Base-by-base conservation (phyloP, 2,113 vertebrate species). In the Dasyornis broadbenti region DNA sequence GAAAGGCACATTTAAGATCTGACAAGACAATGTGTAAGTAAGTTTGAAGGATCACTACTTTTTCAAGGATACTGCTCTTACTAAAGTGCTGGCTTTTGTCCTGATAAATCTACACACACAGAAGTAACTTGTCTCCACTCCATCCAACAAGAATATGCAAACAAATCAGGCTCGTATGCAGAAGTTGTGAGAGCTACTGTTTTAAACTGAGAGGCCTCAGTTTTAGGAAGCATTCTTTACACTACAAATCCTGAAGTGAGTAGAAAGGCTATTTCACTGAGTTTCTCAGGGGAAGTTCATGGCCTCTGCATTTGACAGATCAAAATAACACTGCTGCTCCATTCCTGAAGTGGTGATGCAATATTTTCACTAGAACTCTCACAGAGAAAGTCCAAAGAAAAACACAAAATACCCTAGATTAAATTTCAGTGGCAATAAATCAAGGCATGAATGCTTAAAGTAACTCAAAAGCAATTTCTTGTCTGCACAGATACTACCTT, bases 341-440 rank as follows among this genome's bases (percentile, higher is more conserved):
- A 88, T 94, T 96, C 90, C 93, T 93, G 79, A 95, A 70, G 52
- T 53, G 71, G 61, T 94, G 79, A 94, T 78, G 88, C 93, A 92
- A 82, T 96, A 93, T 95, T 94, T 95, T 95, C 85, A 90, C 75
- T 86, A 82, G 77, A 92, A 63, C 28, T 88, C 90, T 93, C 11
- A 2, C 71, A 86, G 52, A 89, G 56, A 71, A 90, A 83, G 59
- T 88, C 75, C 42, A 40, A 66, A 92, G 75, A 9, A 84, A 84
- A 89, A 92, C 82, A 20, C 33, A 28, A 49, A 13, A 57, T 56
- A 63, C 17, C 15, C 40, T 44, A 69, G 79, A 95, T 94, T 93
- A 92, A 85, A 86, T 86, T 96, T 95, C 94, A 93, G 60, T 75
- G 79, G 86, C 40, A 56, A 91, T 86, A 94, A 95, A 96, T 94